A percentile compares a stretch with the other conserved stretches of the same genome.
Evolutionary conservation across 1,140 invertebrate species (phyloP).

Genomic region (Ostrea edulis): DNA sequence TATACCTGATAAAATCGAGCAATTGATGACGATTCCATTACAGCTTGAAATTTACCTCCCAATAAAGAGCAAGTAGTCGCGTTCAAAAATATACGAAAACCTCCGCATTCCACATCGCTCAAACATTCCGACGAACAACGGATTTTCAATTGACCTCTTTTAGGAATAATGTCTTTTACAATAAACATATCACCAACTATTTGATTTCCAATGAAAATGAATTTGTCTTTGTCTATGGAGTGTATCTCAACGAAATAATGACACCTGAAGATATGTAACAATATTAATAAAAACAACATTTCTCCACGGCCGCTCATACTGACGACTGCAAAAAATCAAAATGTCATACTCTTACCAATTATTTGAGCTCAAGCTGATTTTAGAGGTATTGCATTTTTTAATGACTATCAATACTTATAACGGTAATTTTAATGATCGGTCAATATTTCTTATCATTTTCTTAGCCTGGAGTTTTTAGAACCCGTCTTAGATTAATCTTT

Average conservation of each 20-base stretch:
- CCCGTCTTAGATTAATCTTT: too few species aligned
- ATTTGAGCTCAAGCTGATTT: background rate
- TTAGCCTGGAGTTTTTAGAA: too few species aligned
- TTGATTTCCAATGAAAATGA: background rate
- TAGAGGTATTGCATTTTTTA: too few species aligned
- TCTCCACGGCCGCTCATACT: background rate
- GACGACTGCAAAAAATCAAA: background rate
- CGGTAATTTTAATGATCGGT: too few species aligned
- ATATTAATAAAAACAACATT: too few species aligned
- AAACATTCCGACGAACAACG: background rate
- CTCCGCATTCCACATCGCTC: background rate
- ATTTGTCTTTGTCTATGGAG: background rate
- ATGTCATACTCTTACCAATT: background rate
- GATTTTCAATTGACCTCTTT: background rate
- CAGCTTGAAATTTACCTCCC: background rate
- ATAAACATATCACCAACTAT: background rate
- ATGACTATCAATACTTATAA: too few species aligned
- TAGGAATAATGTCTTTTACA: background rate
- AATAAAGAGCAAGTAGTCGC: background rate
- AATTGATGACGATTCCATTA: too few species aligned
- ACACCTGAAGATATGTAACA: too few species aligned
- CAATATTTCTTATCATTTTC: too few species aligned
- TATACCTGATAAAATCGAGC: too few species aligned
- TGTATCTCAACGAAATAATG: too few species aligned
- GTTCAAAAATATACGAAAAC: background rate